Base-by-base conservation (phyloP, 2,888 invertebrate genomes). In the Sinohyriopsis cumingii region DNA sequence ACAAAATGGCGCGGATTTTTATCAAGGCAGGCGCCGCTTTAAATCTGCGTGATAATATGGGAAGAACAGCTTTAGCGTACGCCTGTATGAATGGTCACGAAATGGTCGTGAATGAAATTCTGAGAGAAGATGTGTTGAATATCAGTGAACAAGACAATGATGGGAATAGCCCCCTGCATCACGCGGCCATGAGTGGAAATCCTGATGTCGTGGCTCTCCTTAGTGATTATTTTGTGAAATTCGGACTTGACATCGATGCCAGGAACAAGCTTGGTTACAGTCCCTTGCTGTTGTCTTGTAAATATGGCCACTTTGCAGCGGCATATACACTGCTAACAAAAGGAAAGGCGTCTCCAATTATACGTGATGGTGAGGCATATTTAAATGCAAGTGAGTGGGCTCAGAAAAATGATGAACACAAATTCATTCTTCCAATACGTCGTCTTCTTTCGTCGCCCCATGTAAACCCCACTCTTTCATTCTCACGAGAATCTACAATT, bases 251-350 rank as follows among this genome's bases (percentile, higher is more conserved):
- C 54, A 75, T 86, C 45, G 89, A 89, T 76, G 76, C 73, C 9
- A 72, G 88, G 33, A 89, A 89, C 76, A 79, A 72, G 64, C 69
- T 86, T 56, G 89, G 89, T 24, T 88, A 88, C 81, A 87, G 88
- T 1, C 80, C 88, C 5, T 73, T 89, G 65, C 72, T 89, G 55
- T 73, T 88, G 63, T 87, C 88, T 6, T 87, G 87, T 67, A 86
- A 87, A 72, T 81, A 83, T 64, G 87, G 85, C 9, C 82, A 88
- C 77, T 89, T 81, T 72, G 85, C 80, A 12, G 86, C 86, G 1
- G 89, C 87, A 4, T 78, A 87, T 68, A 71, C 79, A 25, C 72
- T 88, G 19, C 72, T 88, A 19, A 82, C 80, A 18, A 72, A 79
- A 68, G 86, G 86, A 19, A 76, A 78, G n/a, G 83, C 86, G 6